These are phyloP conservation scores for Zapus hudsonius DNA, from an alignment of 2,113 vertebrate genomes.

Conservation along the genomic window DNA sequence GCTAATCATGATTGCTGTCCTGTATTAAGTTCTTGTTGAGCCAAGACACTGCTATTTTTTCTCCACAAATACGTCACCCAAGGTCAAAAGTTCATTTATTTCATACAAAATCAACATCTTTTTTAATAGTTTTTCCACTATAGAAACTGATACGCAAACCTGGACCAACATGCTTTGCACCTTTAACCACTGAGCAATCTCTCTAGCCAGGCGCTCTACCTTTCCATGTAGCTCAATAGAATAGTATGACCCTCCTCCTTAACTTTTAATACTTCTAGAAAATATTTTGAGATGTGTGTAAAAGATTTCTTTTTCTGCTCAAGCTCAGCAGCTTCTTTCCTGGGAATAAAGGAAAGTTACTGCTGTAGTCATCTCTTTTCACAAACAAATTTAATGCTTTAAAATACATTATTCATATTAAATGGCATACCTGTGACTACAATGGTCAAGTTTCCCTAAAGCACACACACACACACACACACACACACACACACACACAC, in stretches of 20 bases:
- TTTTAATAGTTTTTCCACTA: background rate
- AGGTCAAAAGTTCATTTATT: background rate
- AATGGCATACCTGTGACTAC: background rate
- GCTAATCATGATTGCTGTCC: background rate
- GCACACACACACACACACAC: too few relatives aligned
- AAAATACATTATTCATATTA: background rate
- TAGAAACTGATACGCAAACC: background rate
- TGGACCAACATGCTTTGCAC: too few relatives aligned
- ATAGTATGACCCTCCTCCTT: too few relatives aligned
- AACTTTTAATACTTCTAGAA: too few relatives aligned
- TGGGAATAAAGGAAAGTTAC: background rate
- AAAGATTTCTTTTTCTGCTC: background rate
- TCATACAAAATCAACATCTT: background rate
- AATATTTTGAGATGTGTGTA: conserved; percentile 9
- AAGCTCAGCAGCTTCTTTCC: background rate
- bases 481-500: too few relatives aligned
- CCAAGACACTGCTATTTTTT: background rate
- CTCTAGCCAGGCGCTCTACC: too few relatives aligned
- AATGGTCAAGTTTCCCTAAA: background rate
- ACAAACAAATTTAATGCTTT: background rate
- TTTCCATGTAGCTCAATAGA: too few relatives aligned
- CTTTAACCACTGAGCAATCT: too few relatives aligned
- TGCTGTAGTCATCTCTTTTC: background rate
- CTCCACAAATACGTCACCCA: background rate
- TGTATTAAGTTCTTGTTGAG: background rate